A percentile compares a stretch with the other conserved stretches of the same genome.
phyloP scores from a whole-genome alignment of 2,797 vertebrate species.

The Xyrichtys novacula region DNA sequence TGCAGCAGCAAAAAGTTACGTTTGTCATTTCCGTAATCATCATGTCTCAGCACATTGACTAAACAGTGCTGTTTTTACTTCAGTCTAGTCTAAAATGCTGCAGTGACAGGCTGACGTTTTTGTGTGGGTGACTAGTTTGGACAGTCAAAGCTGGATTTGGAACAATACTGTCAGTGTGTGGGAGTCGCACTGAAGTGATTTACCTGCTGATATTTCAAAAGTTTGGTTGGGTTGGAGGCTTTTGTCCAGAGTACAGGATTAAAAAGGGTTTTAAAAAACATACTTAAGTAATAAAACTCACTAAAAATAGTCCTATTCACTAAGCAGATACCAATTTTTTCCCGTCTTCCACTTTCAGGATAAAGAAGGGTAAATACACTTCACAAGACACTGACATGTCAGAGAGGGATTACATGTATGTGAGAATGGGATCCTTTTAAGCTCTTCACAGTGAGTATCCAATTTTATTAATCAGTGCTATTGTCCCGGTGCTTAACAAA shows the following conservation, averaged over 20 bases:
- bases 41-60: slow-evolving; percentile 26
- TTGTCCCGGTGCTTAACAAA: slow-evolving; percentile 38
- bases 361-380: slow-evolving; percentile 38
- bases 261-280: neutral
- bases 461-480: slow-evolving; percentile 64
- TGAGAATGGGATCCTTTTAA: slow-evolving; percentile 33
- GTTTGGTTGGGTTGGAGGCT: neutral
- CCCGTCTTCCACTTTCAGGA: slow-evolving; percentile 6
- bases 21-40: slow-evolving; percentile 56
- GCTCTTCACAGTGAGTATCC: slow-evolving; percentile 24
- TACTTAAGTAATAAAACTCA: too few species aligned
- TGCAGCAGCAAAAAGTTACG: slow-evolving; percentile 45
- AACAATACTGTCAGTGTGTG: neutral
- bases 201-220: slow-evolving; percentile 18
- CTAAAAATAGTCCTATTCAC: slow-evolving; percentile 25
- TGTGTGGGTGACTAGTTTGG: slow-evolving; percentile 1
- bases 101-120: slow-evolving; percentile 2
- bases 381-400: slow-evolving; percentile 44
- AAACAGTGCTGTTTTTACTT: slow-evolving; percentile 9
- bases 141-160: too few species aligned
- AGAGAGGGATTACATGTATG: slow-evolving; percentile 40
- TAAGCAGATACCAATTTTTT: slow-evolving; percentile 20
- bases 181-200: neutral
- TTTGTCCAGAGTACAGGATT: neutral
- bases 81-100: neutral